Base-by-base conservation (phyloP, 2,888 invertebrate species). In the Nemurella pictetii region DNA sequence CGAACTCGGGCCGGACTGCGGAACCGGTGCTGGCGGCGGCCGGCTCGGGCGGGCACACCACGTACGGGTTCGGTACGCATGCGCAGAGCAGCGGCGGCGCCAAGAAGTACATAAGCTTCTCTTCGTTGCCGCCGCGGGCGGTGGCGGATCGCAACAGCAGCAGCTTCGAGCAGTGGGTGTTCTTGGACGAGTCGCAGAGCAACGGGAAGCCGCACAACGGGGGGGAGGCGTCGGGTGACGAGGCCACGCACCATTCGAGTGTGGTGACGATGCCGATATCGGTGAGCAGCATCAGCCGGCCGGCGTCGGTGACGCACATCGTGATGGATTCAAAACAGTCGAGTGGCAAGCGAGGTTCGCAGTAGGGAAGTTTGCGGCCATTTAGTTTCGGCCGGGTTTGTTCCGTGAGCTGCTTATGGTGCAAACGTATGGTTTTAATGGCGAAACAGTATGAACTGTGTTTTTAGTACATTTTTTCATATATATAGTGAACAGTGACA, bases 161-260 rank as follows among this genome's bases (percentile, higher is more conserved):
- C 29, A 90, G 89, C 86, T 90, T 89, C 80, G 91, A 91, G 83
- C 90, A 90, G 85, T 90, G 90, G 90, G 89, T 90, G 15, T 90
- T 89, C 86, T 87, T 90, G 12, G 89, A 89, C 3, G 89, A 89
- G 1, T 26, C 26, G 4, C 82, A 72, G 27, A 84, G 86, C n/a
- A 86, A 86, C n/a, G 86, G 87, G 9, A 86, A 87, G 75, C 84
- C 87, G 3, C 86, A 87, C 28, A 88, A 88, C 83, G 86, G 85
- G 28, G 87, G 87, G 35, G 87, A 88, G 20, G 80, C 85, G 2
- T 85, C 87, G 7, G 86, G 85, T 77, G 86, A 85, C 29, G 74
- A 88, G 73, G 87, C 87, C 86, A 86, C 27, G 85, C 87, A n/a
- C 87, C 88, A 30, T 87, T 87, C 87, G 86, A 87, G 83, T 84